Evolutionary conservation across 2,888 invertebrate species (phyloP), one percentile per base, ranked within the genome.

Genomic region (Tetragonisca angustula): DNA sequence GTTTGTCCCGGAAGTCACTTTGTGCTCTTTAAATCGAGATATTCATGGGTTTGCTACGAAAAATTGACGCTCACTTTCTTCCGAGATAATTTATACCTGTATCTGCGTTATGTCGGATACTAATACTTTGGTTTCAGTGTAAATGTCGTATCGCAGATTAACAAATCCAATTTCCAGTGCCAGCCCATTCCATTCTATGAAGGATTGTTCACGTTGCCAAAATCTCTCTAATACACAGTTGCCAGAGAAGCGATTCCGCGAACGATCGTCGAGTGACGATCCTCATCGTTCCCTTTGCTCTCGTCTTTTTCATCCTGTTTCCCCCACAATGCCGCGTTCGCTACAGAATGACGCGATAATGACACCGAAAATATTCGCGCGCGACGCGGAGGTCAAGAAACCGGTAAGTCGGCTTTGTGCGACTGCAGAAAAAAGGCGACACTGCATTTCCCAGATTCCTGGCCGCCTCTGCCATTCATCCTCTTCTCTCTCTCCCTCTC

Each of bases 351-450:
- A 74, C 83, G 86, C 87, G 91, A 85, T 79, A 85, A 87, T 83
- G 86, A 88, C 80, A 80, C 90, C 88, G 88, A 90, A 93, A 92
- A 92, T 92, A 93, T 92, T 91, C 89, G 81, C 85, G 85, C 87
- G 86, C 90, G 88, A 89, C 90, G 43, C 43, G 89, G 91, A 91
- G 90, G 87, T 90, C 88, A 90, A 91, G 90, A 91, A 92, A 91
- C 90, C 90, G 90, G 90, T 90, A 91, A 91, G 88, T 87, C 88
- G 83, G 78, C 87, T 78, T 73, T 27, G 83, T 72, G 43, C 72
- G 68, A 32, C 61, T 59, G 71, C 21, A 52, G 4, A 75, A 75
- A 79, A 79, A 74, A 82, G 65, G 54, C 67, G 74, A 50, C 43
- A n/a, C 76, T 54, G 74, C 79, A 79, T 84, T 84, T 84, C 73